Evolutionary conservation across 2,797 vertebrate genomes (phyloP).

Genomic region (Esox lucius): DNA sequence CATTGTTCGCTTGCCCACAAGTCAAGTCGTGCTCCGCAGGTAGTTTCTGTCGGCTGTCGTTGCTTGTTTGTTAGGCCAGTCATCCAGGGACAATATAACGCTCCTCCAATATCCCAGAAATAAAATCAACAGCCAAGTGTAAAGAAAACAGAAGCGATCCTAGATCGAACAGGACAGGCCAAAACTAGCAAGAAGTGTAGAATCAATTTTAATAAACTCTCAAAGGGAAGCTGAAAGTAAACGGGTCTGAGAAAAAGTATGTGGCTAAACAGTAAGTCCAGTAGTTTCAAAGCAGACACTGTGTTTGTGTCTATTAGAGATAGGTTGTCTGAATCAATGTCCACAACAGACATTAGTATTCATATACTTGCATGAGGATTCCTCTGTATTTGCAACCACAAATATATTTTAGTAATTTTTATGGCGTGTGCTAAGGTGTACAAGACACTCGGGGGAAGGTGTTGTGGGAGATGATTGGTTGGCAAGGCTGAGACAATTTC

Average conservation of each 20-base stretch:
- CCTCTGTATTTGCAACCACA: too few relatives aligned
- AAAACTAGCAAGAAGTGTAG: slow-evolving; percentile 12
- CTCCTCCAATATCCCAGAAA: not conserved
- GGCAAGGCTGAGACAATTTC: too few relatives aligned
- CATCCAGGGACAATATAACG: not conserved
- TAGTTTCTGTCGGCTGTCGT: not conserved
- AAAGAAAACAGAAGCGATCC: not conserved
- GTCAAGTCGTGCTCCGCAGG: slow-evolving; percentile 13
- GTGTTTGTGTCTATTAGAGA: too few relatives aligned
- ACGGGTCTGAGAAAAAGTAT: slow-evolving; percentile 9
- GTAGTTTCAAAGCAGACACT: slow-evolving; percentile 32
- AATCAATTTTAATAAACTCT: slow-evolving; percentile 18
- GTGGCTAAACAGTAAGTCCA: slow-evolving; percentile 19
- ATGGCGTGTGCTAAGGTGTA: too few relatives aligned
- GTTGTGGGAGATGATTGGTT: too few relatives aligned
- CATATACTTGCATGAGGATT: too few relatives aligned
- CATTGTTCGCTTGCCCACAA: not conserved
- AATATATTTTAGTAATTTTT: too few relatives aligned
- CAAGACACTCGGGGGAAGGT: too few relatives aligned
- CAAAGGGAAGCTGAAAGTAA: slow-evolving; percentile 28
- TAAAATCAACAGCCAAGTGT: not conserved
- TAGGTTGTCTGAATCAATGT: too few relatives aligned
- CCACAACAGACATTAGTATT: too few relatives aligned
- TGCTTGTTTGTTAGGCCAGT: not conserved
- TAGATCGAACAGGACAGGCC: slow-evolving; percentile 15